Evolutionary conservation across 1,140 invertebrate species (phyloP).

Genomic region (Caerostris darwini): DNA sequence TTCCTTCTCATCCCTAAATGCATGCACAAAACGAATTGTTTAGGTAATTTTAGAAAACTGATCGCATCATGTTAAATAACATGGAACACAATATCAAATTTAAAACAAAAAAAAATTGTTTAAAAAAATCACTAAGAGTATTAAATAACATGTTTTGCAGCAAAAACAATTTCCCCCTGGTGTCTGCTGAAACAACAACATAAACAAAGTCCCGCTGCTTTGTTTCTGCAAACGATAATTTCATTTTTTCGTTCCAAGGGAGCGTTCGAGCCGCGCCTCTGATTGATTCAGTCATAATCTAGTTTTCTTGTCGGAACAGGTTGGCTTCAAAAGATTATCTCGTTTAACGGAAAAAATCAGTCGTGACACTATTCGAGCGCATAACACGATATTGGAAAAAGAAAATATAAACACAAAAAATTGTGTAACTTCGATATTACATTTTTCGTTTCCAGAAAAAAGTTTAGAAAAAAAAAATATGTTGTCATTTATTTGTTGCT

Average conservation of each 20-base stretch:
- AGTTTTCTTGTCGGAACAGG: conserved; percentile 31
- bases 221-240: conserved; percentile 43
- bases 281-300: conserved; percentile 62
- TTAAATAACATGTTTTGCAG: not conserved
- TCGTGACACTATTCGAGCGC: not conserved
- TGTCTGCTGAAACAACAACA: conserved; percentile 14
- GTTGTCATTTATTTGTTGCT: too few relatives aligned
- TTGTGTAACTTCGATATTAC: too few relatives aligned
- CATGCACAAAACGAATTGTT: too few relatives aligned
- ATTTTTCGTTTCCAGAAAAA: too few relatives aligned
- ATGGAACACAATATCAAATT: too few relatives aligned
- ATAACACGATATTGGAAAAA: not conserved
- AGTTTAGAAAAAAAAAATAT: too few relatives aligned
- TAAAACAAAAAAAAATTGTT: not conserved
- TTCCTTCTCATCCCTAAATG: too few relatives aligned
- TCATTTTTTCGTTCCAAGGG: conserved; percentile 19
- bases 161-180: not conserved
- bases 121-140: not conserved
- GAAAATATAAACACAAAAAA: not conserved
- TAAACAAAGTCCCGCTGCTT: conserved; percentile 21
- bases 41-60: too few relatives aligned
- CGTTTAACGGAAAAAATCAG: not conserved
- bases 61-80: too few relatives aligned
- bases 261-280: not conserved
- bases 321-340: conserved; percentile 31